Evolutionary conservation across 2,888 invertebrate genomes (phyloP).

Genomic region (Bhutanitis thaidina): DNA sequence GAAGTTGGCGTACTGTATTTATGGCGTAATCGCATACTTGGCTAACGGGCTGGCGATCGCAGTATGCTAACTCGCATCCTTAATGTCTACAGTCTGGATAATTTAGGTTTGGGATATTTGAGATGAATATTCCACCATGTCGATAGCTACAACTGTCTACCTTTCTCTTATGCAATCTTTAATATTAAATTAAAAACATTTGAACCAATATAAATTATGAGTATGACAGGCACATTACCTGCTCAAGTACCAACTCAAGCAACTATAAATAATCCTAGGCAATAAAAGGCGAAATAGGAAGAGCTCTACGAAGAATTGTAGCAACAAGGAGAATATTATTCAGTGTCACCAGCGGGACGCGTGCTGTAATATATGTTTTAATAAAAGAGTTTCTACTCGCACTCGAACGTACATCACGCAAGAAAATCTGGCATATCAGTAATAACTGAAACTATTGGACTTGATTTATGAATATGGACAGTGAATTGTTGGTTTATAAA

Average conservation of each 20-base stretch:
- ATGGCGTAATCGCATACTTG: no score
- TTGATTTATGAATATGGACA: neutral
- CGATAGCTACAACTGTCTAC: no score
- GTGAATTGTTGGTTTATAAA: no score
- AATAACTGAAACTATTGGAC: neutral
- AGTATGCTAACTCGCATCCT: no score
- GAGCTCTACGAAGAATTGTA: constrained; percentile 59
- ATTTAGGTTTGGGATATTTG: no score
- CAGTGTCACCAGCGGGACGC: constrained; percentile 72
- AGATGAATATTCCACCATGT: no score
- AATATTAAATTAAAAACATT: no score
- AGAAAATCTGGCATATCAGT: neutral
- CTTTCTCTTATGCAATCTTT: no score
- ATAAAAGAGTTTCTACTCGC: constrained; percentile 77
- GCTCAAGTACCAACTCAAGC: constrained; percentile 36
- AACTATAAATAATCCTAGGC: constrained; percentile 63
- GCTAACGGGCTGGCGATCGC: no score
- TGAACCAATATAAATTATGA: no score
- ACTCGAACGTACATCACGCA: constrained; percentile 68
- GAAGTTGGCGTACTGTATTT: no score
- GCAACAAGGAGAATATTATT: constrained; percentile 75
- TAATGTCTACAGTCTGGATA: no score
- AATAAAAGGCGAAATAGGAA: constrained; percentile 71
- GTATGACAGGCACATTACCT: constrained; percentile 17
- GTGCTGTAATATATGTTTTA: constrained; percentile 77